Evolutionary conservation across 2,797 vertebrate genomes (phyloP), one percentile per base, ranked within the genome.

Genomic region (Cercopithecus diana): DNA sequence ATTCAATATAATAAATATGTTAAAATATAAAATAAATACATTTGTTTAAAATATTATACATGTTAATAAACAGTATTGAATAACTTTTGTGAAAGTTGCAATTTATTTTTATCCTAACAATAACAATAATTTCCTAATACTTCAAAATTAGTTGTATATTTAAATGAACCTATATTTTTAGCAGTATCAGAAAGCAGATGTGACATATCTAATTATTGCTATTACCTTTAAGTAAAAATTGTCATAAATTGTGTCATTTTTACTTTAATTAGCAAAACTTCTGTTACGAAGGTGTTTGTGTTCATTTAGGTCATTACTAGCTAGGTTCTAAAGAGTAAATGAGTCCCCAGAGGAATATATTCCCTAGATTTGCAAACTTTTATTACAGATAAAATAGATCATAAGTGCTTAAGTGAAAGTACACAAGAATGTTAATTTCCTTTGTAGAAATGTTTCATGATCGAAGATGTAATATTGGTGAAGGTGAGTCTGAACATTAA

Each of bases 101-200:
- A 36, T 70, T 72, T 81, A 80, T 57, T 92, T 58, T 76, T 52
- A 73, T n/a, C 58, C 22, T 33, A 75, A 90, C 43, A 91, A 45
- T 92, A 72, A 9, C 84, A 14, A 84, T 95, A 28, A 22, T 70
- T 58, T 90, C 41, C 39, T 58, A 86, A 57, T 8, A 17, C 7
- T 52, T 6, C 48, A 64, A 91, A 39, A 57, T 97, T 87, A 95
- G 58, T 33, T 1, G 0, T 96, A 88, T 83, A 55, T 48, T 93
- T 92, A 97, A 92, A 97, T 97, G 94, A 43, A 28, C 82, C 97
- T 20, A 52, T 94, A 19, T 82, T 52, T 97, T 73, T 92, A 96
- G 36, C 20, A 30, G 43, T 9, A 95, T 97, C 30, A 94, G 90
- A 97, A 98, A 97, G 75, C 26, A 12, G 67, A 96, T 97, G 97